These are phyloP conservation scores for Lasioglossum lativentre DNA, from an alignment of 2,888 invertebrate genomes.

Conservation along the genomic window DNA sequence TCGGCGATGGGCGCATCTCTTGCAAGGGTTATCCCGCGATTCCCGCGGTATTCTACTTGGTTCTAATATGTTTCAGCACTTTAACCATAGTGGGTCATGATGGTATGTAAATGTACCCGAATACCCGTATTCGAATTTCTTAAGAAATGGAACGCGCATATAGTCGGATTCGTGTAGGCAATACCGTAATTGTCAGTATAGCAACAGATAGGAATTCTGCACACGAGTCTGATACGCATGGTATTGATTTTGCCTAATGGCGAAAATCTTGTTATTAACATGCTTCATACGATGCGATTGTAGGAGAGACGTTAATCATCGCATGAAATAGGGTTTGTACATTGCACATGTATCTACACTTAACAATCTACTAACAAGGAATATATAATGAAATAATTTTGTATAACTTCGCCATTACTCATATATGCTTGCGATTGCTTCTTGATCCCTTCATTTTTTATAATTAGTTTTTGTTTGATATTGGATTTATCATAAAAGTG, in stretches of 20 bases:
- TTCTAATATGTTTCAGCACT: slow-evolving; percentile 13
- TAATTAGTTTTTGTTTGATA: not conserved
- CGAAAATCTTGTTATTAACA: not conserved
- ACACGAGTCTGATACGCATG: not conserved
- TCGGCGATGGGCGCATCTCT: slow-evolving; percentile 19
- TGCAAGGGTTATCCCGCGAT: slow-evolving; percentile 1
- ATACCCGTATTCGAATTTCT: not conserved
- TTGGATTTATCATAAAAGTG: not conserved
- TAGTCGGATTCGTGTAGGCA: not conserved
- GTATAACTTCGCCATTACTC: not conserved
- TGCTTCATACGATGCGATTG: not conserved
- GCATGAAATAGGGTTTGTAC: not conserved
- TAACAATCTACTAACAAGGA: not conserved
- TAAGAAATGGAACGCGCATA: not conserved
- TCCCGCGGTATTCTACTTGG: not conserved
- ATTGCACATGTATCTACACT: not conserved
- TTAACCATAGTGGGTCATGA: not conserved
- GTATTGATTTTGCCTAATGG: not conserved
- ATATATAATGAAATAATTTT: not conserved
- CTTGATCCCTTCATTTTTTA: not conserved
- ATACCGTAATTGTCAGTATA: not conserved
- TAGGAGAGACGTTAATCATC: not conserved
- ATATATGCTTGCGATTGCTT: not conserved
- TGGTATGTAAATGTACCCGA: not conserved
- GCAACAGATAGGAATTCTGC: not conserved